phyloP scores from a whole-genome alignment of 2,888 invertebrate species.

The Pharmacophagus antenor region DNA sequence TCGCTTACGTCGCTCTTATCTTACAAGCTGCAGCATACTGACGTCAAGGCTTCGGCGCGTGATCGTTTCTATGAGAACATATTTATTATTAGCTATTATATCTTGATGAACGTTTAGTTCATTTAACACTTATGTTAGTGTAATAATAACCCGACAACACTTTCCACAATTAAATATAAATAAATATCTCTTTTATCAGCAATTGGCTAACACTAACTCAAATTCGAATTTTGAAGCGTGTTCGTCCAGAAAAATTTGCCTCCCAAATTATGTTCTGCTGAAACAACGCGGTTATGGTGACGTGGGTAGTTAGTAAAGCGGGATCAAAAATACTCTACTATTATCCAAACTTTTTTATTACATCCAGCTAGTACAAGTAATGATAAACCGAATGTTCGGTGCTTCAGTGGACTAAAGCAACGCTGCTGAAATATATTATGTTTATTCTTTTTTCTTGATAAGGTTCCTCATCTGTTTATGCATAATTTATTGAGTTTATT shows the following conservation, averaged over 20 bases:
- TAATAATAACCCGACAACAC: neutral
- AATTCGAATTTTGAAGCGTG: too few species aligned
- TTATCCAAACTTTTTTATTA: too few species aligned
- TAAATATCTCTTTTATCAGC: neutral
- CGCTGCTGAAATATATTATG: neutral
- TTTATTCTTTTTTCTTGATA: neutral
- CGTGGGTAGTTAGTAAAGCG: too few species aligned
- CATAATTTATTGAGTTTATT: neutral
- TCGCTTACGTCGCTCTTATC: constrained; percentile 12
- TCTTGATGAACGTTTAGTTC: constrained; percentile 16
- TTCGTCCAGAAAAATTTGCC: too few species aligned
- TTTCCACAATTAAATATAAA: neutral
- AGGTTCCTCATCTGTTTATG: neutral
- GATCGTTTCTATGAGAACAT: constrained; percentile 22
- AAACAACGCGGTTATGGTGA: too few species aligned
- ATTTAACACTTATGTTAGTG: constrained; percentile 2
- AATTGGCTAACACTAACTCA: too few species aligned
- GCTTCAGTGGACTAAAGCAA: too few species aligned
- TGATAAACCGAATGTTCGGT: too few species aligned
- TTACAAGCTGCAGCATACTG: constrained; percentile 13
- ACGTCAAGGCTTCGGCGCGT: constrained; percentile 18
- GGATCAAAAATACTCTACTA: too few species aligned
- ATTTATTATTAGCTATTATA: constrained; percentile 24
- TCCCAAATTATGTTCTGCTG: too few species aligned
- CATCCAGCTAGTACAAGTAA: too few species aligned